phyloP scores from a whole-genome alignment of 2,113 vertebrate species.

The Cochlearius cochlearius region DNA sequence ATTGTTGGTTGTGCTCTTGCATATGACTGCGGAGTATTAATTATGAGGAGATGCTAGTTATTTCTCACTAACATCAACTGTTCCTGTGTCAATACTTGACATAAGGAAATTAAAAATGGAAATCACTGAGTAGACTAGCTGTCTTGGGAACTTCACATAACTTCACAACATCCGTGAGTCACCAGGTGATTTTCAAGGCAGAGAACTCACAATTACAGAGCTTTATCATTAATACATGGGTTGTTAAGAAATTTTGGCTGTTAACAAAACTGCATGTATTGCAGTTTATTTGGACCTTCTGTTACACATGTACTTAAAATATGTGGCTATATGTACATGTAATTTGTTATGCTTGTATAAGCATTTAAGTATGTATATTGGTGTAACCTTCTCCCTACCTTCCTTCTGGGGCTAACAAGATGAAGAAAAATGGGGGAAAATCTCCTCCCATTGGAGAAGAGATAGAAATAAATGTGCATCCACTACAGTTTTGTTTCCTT shows the following conservation, averaged over 20 bases:
- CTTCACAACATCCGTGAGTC: not conserved
- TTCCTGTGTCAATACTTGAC: not conserved
- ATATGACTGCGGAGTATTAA: not conserved
- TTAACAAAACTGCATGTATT: not conserved
- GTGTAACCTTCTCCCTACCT: not conserved
- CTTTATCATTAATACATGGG: not conserved
- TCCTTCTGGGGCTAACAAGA: not conserved
- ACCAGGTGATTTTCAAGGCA: not conserved
- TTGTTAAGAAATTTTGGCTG: not conserved
- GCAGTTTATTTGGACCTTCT: not conserved
- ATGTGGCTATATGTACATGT: not conserved
- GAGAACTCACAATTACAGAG: not conserved
- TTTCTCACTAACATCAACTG: not conserved
- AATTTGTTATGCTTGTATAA: not conserved
- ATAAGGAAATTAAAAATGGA: not conserved
- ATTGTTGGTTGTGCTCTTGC: not conserved
- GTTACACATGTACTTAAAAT: not conserved
- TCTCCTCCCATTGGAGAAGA: not conserved
- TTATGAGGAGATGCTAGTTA: not conserved
- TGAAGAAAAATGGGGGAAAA: not conserved
- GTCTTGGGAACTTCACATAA: fast-evolving
- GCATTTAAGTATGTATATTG: not conserved
- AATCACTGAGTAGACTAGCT: not conserved
- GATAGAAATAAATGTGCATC: not conserved
- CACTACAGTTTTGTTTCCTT: not conserved